Evolutionary conservation across 2,113 vertebrate species (phyloP).

Genomic region (Todiramphus saurophagus): DNA sequence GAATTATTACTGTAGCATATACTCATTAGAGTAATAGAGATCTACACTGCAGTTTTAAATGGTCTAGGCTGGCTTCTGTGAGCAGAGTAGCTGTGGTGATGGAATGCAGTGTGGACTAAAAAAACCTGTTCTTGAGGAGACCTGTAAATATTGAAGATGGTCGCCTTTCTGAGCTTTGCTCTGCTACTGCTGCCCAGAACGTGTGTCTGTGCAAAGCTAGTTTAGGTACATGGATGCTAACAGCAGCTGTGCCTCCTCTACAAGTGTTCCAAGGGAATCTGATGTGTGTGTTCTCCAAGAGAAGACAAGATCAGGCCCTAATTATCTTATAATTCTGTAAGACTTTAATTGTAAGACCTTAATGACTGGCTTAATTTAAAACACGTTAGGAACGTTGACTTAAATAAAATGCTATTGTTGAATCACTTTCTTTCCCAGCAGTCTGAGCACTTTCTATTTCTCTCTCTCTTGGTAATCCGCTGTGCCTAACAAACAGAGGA

Average conservation of each 20-base stretch:
- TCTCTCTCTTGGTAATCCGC: background rate
- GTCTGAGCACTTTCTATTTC: background rate
- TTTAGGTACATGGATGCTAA: background rate
- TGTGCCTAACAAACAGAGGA: background rate
- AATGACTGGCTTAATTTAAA: conserved; percentile 11
- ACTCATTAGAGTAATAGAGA: background rate
- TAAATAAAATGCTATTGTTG: conserved; percentile 26
- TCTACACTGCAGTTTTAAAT: background rate
- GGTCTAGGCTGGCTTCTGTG: background rate
- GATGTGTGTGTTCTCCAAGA: background rate
- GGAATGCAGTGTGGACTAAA: background rate
- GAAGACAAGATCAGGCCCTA: background rate
- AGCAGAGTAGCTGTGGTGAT: background rate
- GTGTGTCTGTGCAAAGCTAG: background rate
- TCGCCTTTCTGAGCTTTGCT: background rate
- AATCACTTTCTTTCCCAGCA: conserved; percentile 4
- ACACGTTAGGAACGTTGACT: background rate
- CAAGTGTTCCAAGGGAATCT: background rate
- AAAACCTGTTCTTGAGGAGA: background rate
- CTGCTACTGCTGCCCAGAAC: background rate
- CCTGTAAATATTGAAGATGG: background rate
- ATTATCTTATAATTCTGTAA: conserved; percentile 40
- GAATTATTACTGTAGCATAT: background rate
- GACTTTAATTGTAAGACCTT: conserved; percentile 20
- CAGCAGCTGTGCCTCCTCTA: background rate